These are phyloP conservation scores for Pentalonia nigronervosa DNA, from an alignment of 1,140 invertebrate genomes.

Conservation along the genomic window DNA sequence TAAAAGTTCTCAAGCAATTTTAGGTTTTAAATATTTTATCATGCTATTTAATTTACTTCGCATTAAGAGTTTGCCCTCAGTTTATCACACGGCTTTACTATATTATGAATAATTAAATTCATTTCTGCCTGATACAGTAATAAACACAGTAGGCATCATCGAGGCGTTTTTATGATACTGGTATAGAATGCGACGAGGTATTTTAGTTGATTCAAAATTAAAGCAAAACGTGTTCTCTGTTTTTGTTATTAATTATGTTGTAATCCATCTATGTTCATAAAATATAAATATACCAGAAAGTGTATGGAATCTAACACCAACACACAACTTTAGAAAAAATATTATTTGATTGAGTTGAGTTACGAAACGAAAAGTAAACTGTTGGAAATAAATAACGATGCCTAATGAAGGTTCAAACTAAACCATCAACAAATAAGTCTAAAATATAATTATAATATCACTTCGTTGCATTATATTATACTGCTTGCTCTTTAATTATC, in stretches of 20 bases:
- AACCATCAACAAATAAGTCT: not conserved
- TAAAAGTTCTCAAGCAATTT: conserved; percentile 7
- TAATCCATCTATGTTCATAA: not conserved
- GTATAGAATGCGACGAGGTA: not conserved
- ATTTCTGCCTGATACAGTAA: not conserved
- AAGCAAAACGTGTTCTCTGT: not conserved
- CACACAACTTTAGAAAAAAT: not conserved
- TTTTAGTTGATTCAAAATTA: conserved; percentile 17
- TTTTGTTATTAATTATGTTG: not conserved
- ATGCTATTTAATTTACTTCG: conserved; percentile 4
- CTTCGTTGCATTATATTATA: not conserved
- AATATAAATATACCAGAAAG: not conserved
- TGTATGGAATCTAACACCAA: not conserved
- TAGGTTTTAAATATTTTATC: conserved; percentile 26
- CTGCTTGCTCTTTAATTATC: not conserved
- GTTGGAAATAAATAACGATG: not conserved
- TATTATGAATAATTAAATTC: conserved; percentile 37
- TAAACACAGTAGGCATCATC: not conserved
- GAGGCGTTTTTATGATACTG: not conserved
- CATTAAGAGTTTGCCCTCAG: not conserved
- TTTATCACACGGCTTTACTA: conserved; percentile 20
- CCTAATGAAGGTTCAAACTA: not conserved
- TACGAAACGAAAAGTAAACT: not conserved
- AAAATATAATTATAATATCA: not conserved
- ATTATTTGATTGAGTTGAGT: not conserved